Conservation (phyloP, 2,113 vertebrate genomes). For the Pristiophorus japonicus region DNA sequence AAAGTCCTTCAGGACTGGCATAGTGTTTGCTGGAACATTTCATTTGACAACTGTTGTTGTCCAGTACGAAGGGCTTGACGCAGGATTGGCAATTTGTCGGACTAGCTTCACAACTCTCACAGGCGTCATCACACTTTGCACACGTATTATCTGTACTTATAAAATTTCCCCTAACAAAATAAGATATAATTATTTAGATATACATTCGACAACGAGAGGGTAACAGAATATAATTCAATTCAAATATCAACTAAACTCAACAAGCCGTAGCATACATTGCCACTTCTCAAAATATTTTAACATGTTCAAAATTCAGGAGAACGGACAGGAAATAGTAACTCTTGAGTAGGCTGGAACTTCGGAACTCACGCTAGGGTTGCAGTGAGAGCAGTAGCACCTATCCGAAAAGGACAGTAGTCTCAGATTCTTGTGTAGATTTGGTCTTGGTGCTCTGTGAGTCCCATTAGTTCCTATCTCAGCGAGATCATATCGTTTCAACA, state of each 20-base stretch:
- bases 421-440: background rate
- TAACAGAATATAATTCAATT: background rate
- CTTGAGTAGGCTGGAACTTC: background rate
- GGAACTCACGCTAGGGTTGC: background rate
- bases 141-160: slow-evolving; percentile 47
- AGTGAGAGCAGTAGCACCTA: background rate
- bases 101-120: slow-evolving; percentile 61
- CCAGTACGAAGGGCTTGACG: slow-evolving; percentile 52
- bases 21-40: slow-evolving; percentile 64
- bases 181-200: background rate
- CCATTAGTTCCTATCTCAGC: background rate
- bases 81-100: slow-evolving; percentile 70
- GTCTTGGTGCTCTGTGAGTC: background rate
- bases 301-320: background rate
- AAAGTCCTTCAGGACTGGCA: slow-evolving; percentile 53
- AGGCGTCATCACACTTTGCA: slow-evolving; percentile 59
- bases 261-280: background rate
- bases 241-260: background rate
- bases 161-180: slow-evolving; percentile 65
- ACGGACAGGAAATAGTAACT: background rate
- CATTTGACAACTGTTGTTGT: slow-evolving; percentile 55
- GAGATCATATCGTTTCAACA: background rate
- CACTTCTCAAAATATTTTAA: background rate
- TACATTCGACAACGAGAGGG: background rate
- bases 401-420: background rate